Evolutionary conservation across 2,113 vertebrate species (phyloP).

Genomic region (Cepphus grylle): DNA sequence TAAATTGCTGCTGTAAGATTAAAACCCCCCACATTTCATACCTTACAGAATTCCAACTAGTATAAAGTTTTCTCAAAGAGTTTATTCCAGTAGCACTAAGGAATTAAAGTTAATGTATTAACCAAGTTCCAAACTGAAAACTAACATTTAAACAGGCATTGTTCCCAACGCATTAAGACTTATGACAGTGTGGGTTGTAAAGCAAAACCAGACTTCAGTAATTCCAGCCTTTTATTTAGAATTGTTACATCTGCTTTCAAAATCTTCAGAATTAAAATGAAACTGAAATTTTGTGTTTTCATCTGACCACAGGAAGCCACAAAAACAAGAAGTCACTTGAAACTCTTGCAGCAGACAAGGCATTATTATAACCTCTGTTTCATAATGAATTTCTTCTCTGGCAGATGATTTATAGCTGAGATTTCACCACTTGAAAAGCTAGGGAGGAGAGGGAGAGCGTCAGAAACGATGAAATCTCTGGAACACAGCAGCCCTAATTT

Average conservation of each 20-base stretch:
- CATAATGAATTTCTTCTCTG: not conserved
- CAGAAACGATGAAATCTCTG: not conserved
- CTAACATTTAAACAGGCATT: not conserved
- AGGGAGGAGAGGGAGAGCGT: rapidly evolving
- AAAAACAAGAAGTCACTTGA: not conserved
- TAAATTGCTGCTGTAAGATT: not conserved
- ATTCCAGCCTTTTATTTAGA: not conserved
- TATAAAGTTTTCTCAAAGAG: not conserved
- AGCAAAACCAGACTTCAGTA: not conserved
- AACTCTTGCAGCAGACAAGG: not conserved
- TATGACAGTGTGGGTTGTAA: not conserved
- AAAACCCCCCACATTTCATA: not conserved
- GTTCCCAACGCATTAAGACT: not conserved
- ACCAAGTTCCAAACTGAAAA: not conserved
- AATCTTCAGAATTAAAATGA: not conserved
- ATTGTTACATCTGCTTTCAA: not conserved
- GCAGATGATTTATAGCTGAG: not conserved
- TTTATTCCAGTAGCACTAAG: not conserved
- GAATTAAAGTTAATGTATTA: not conserved
- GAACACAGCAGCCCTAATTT: not conserved
- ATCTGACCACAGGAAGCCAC: not conserved
- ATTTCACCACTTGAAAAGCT: not conserved
- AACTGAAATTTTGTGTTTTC: not conserved
- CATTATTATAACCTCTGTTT: not conserved
- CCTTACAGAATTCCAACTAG: rapidly evolving